Evolutionary conservation across 2,797 vertebrate species (phyloP).

Genomic region (Telmatherina bonti): DNA sequence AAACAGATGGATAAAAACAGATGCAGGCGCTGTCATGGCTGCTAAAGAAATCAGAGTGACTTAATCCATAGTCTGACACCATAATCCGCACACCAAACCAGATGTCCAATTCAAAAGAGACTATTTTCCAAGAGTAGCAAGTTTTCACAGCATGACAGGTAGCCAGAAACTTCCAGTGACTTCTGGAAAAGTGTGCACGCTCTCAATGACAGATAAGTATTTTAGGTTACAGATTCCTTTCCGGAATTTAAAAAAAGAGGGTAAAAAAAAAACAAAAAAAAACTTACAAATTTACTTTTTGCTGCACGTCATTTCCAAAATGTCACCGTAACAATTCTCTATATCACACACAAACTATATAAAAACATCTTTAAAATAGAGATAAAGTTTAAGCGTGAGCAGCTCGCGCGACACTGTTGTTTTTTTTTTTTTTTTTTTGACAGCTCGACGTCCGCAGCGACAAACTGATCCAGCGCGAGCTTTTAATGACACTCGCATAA

Average conservation of each 20-base stretch:
- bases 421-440: conserved; percentile 70
- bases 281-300: conserved; percentile 38
- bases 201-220: conserved; percentile 14
- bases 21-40: conserved; percentile 75
- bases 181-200: conserved; percentile 50
- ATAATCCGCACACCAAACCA: conserved; percentile 68
- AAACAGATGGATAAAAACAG: conserved; percentile 75
- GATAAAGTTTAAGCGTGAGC: conserved; percentile 62
- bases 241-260: neutral
- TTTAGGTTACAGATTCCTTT: conserved; percentile 33
- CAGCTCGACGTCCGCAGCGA: conserved; percentile 67
- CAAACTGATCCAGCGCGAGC: conserved; percentile 60
- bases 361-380: conserved; percentile 3
- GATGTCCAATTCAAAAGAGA: conserved; percentile 57
- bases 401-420: conserved; percentile 64
- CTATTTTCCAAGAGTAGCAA: conserved; percentile 25
- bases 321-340: conserved; percentile 14
- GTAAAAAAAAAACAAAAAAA: too few species aligned
- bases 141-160: conserved; percentile 50
- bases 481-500: conserved; percentile 63
- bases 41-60: conserved; percentile 66
- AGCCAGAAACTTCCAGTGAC: conserved; percentile 64
- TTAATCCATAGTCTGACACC: conserved; percentile 75
- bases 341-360: neutral
- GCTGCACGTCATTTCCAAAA: conserved; percentile 27